Evolutionary conservation across 2,888 invertebrate species (phyloP), one percentile per base, ranked within the genome.

Genomic region (Ectemnius continuus): DNA sequence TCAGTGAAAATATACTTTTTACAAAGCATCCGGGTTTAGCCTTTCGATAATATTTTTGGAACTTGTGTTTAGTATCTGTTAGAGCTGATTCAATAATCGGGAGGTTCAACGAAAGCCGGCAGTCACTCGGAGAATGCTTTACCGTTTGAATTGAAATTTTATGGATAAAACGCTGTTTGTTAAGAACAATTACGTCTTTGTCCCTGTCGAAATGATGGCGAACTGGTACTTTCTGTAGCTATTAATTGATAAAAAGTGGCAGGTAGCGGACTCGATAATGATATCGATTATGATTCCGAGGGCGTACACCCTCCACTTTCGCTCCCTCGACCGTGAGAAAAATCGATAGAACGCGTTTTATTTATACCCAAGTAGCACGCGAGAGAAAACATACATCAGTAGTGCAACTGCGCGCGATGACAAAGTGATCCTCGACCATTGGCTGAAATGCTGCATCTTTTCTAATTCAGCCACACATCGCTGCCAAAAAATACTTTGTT

Each of bases 301-400:
- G 74, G 78, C 82, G 75, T 80, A 82, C 80, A 84, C 81, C 83
- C 86, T 84, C 81, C 69, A 61, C 70, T 76, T 77, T 78, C 70
- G 60, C 72, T 78, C 79, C 78, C 79, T 78, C 70, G 48, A 28
- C 60, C 63, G 20, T 59, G 64, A 61, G 63, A 64, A 70, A 68
- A 84, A 85, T 87, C 87, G 86, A 87, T 87, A 82, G 52, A 70
- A 66, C 68, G 71, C 77, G 61, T 69, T 85, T 78, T 85, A 86
- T 85, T 85, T 86, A 80, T 83, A 84, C 74, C 77, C 70, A 18
- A 58, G 61, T 45, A 61, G 67, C 58, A 52, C 60, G 46, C 71
- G 65, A 58, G 36, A 74, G 62, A 26, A 48, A 69, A 59, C 23
- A 59, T 57, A 36, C 36, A 57, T 64, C 52, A 47, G 4, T 63